Base-by-base conservation (phyloP, 1,140 invertebrate genomes). In the Papilio glaucus region DNA sequence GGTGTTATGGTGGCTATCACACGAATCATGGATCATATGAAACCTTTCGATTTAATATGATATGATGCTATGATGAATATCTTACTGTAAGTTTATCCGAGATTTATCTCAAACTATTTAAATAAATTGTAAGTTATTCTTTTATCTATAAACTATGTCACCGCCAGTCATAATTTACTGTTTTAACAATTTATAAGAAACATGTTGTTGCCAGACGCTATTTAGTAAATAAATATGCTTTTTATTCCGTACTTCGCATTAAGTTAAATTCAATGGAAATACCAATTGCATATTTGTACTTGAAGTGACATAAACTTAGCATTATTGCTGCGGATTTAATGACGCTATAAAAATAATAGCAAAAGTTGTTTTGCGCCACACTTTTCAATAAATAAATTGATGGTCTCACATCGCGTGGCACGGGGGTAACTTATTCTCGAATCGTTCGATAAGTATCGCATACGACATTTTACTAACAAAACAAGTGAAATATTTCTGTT, bases 311-410 rank as follows among this genome's bases (percentile, higher is more conserved):
- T 62, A 37, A 62, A 62, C 26, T 62, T 33, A 61, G 57, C 26
- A 37, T 57, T 57, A 57, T 39, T 65, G 62, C 62, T 63, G 61
- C 33, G 15, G 8, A 63, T 21, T 38, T 38, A 63, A 63, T 63
- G 33, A 37, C 29, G 61, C 61, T 63, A 63, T 63, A 63, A 63
- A 63, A 63, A 63, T 63, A 63, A 63, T 63, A 39, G 61, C 37
- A n/a, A 24, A 63, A 63, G 33, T 38, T 37, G 37, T 63, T 63
- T 63, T 63, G 37, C 61, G 61, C 61, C 29, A 63, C 61, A 63
- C 61, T 63, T 63, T 63, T 33, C 61, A 63, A 63, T 65, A 41
- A 3, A 33, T 65, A 41, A 63, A 63, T 13, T 21, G 33, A 39
- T 39, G 9, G 37, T 37, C 13, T 63, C 62, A 18, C 37, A 65